Base-by-base conservation (phyloP, 2,888 invertebrate species). In the Marronus borbonicus region DNA sequence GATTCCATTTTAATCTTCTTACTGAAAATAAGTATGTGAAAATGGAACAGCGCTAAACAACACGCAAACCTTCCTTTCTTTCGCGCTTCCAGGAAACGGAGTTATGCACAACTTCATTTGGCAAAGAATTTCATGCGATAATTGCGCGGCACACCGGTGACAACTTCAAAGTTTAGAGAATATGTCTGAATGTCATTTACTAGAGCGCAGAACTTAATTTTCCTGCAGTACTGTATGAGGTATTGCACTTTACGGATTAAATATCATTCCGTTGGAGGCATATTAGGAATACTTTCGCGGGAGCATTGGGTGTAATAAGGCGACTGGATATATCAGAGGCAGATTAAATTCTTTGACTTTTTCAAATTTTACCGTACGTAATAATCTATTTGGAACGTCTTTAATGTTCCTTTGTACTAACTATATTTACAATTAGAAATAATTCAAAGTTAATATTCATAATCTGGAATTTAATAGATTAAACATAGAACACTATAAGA, bases 81-180 rank as follows among this genome's bases (percentile, higher is more conserved):
- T 55, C 36, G 8, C 28, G 8, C 7, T 58, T 70, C 55, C 10
- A 36, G 17, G 31, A 17, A 36, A 8, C 55, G 12, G 55, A 58
- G 39, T 31, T 55, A 70, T 70, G 70, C 31, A 39, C 55, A 70
- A 58, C 52, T 70, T 70, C 55, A 70, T 70, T 70, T 58, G 58
- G 70, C 55, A 55, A 70, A 70, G 70, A 70, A 70, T 70, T 70
- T 70, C 8, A 17, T 36, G 70, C 20, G 36, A 58, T 70, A 70
- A 70, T 70, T 55, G 55, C 70, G 28, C 36, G 8, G 52, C 55
- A 20, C 36, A 70, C 58, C 58, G 70, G 70, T 70, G 55, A 58
- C 58, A 70, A 70, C 70, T 70, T 31, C 70, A 70, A 70, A 55
- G 52, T 69, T 69, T 52, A 52, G 52, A 69, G 69, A 69, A 55